Evolutionary conservation across 1,140 invertebrate species (phyloP), one percentile per base, ranked within the genome.

Genomic region (Drosophila bocki): DNA sequence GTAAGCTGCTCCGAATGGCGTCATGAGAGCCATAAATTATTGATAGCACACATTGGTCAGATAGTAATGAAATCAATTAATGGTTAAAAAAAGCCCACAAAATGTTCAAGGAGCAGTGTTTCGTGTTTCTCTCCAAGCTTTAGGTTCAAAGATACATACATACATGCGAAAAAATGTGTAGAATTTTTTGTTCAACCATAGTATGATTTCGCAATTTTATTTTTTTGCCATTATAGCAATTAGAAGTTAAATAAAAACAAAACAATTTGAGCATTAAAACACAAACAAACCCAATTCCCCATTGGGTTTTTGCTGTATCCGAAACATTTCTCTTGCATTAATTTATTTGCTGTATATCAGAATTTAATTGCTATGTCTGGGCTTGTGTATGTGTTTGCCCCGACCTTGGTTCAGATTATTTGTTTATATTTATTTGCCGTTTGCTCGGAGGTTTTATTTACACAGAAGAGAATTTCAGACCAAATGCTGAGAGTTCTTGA

Each of bases 21-120:
- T 88, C 80, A 86, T 83, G 60, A 67, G 70, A 72, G 62, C 70
- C 15, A 83, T 86, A 88, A 88, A 86, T 83, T 83, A 88, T 83
- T 88, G 65, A 86, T 86, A 80, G 37, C 63, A 13, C 42, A 5
- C 57, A 33, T 48, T 37, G 50, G 26, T 37, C 45, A 75, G 69
- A 69, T 69, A 62, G 78, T 62, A 83, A 83, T 61, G 61, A 74
- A 83, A 87, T 67, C 80, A 88, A 87, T 87, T 87, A 87, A 78
- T 64, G 70, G 69, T 75, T 39, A 11, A 72, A 82, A 56, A 44
- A 39, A 65, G 47, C 13, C 12, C 53, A 77, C 71, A 62, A 83
- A 83, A 79, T 62, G 64, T 41, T 65, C 41, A 44, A 35, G 22
- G 3, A 45, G 50, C 26, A 39, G n/a, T n/a, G 33, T 62, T 75